Conservation (phyloP, 2,888 invertebrate genomes). For the Drosophila infuscata region DNA sequence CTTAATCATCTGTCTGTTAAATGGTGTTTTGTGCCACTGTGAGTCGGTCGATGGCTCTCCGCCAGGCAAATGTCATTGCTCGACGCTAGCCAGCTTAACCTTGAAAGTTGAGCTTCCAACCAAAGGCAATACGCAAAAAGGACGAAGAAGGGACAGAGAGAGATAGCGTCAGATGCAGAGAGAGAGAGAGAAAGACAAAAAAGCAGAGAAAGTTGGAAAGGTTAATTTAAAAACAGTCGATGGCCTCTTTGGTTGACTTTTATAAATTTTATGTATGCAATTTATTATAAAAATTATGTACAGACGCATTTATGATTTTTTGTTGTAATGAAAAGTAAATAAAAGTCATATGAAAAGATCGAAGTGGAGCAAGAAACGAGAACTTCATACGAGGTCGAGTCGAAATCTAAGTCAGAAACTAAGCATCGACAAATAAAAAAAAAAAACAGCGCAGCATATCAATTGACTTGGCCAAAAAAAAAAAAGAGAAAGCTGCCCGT, state of each 20-base stretch:
- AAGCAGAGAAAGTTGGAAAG: conserved; percentile 32
- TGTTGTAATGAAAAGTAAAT: conserved; percentile 19
- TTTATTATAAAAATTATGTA: background rate
- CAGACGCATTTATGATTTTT: background rate
- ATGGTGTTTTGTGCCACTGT: conserved; percentile 43
- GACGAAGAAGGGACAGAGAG: conserved; percentile 44
- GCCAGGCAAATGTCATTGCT: conserved; percentile 76
- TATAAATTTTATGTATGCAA: conserved; percentile 14
- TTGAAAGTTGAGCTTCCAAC: conserved; percentile 75
- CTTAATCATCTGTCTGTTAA: background rate
- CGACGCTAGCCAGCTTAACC: conserved; percentile 78
- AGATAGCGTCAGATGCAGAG: background rate
- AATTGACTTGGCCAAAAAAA: conserved; percentile 69
- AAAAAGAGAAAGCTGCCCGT: conserved; percentile 72
- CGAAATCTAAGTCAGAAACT: conserved; percentile 29
- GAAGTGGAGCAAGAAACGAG: conserved; percentile 33
- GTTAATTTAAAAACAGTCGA: conserved; percentile 26
- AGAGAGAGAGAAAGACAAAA: conserved; percentile 3
- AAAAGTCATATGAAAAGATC: conserved; percentile 33
- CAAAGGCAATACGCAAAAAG: conserved; percentile 63
- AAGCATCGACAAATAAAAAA: conserved; percentile 30
- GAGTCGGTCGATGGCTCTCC: conserved; percentile 34
- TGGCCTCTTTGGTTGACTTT: conserved; percentile 33
- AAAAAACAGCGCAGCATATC: conserved; percentile 66
- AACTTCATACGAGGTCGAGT: conserved; percentile 44